phyloP scores from a whole-genome alignment of 2,113 vertebrate species.

The Notarius lentiginosus region DNA sequence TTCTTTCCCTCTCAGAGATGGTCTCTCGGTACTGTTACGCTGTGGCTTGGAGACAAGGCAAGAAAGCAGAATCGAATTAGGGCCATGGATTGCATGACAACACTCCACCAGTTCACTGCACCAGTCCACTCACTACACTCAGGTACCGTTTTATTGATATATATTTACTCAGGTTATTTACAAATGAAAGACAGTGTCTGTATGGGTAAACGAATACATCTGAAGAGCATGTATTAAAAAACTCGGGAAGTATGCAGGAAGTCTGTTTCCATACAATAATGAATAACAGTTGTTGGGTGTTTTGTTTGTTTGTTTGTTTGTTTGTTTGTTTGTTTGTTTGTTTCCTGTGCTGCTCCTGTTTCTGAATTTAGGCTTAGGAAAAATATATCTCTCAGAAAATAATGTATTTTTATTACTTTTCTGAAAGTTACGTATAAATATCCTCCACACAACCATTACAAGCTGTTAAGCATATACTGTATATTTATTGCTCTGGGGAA shows the following conservation, averaged over 20 bases:
- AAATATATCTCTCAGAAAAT: neutral
- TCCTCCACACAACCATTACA: neutral
- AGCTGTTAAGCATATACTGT: neutral
- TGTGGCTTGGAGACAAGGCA: slow-evolving; percentile 9
- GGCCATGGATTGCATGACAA: slow-evolving; percentile 23
- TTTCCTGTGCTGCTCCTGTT: neutral
- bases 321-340: no score
- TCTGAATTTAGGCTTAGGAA: neutral
- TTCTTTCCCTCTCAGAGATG: slow-evolving; percentile 19
- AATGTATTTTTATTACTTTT: neutral
- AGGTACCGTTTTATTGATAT: neutral
- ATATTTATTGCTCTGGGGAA: neutral
- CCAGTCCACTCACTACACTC: neutral
- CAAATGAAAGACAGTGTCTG: no score
- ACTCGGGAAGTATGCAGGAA: neutral
- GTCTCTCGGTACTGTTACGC: slow-evolving; percentile 26
- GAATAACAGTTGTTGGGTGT: neutral
- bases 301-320: no score
- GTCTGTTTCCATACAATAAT: neutral
- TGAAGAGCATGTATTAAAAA: neutral
- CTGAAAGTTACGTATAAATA: neutral
- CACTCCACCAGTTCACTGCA: neutral
- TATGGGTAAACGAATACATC: neutral
- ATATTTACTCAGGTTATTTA: neutral
- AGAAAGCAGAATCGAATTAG: slow-evolving; percentile 34